These are phyloP conservation scores for Helobdella robusta DNA, from an alignment of 2,888 invertebrate genomes.

Conservation along the genomic window DNA sequence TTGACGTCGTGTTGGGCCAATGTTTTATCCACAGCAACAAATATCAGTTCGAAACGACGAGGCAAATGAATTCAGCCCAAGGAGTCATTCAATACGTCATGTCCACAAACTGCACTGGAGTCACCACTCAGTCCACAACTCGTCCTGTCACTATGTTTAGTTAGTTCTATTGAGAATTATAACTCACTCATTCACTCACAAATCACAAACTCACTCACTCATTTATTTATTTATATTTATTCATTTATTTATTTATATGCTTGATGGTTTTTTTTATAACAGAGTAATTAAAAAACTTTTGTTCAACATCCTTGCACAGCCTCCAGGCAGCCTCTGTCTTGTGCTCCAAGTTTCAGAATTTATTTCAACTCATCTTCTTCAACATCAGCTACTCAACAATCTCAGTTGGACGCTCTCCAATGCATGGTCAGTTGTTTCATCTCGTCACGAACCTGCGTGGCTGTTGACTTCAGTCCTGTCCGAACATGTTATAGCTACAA, in stretches of 20 bases:
- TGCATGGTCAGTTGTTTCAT: conserved; percentile 15
- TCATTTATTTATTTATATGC: too few species aligned
- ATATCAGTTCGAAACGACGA: neutral
- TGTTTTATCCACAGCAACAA: conserved; percentile 15
- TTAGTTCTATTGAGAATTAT: neutral
- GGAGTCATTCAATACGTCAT: conserved; percentile 14
- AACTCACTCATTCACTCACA: neutral
- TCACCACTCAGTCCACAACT: neutral
- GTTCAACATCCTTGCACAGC: too few species aligned
- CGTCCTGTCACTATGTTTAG: neutral
- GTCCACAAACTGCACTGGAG: neutral
- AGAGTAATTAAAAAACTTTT: too few species aligned
- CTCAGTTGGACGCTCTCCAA: neutral
- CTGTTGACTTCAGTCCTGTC: conserved; percentile 20
- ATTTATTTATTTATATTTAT: too few species aligned
- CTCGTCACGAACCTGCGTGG: conserved; percentile 1
- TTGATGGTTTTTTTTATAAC: too few species aligned
- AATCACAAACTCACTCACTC: neutral
- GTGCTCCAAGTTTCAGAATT: neutral
- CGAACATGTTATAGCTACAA: conserved; percentile 8
- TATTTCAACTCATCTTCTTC: conserved; percentile 5
- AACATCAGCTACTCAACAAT: neutral
- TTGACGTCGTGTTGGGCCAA: neutral
- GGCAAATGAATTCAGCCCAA: neutral
- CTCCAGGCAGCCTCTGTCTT: neutral